Base-by-base conservation (phyloP, 2,797 vertebrate genomes). In the Manis javanica region DNA sequence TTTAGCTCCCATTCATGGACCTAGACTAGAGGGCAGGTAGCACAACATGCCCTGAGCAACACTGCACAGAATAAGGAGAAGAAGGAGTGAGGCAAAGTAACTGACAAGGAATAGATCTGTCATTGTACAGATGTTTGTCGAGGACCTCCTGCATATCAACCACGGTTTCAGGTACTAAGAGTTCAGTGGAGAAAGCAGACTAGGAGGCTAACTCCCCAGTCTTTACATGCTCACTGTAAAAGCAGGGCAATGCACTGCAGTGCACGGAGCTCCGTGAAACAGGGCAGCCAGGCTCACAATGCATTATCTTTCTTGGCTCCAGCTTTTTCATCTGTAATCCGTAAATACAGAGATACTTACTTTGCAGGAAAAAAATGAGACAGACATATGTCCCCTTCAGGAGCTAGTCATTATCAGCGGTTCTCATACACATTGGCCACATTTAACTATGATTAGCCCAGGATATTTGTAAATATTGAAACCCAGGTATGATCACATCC, bases 231-330 rank as follows among this genome's bases (percentile, higher is more conserved):
- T 37, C 29, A 79, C 8, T 10, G 42, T 84, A 26, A 83, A 53
- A 75, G 23, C 23, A 24, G 26, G 34, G 19, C 7, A 7, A 2
- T 21, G 4, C 39, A 19, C 1, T 42, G 18, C 78, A 57, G 3
- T 1, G 6, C 14, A 19, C 6, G 57, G 5, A 53, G 26, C 16
- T 26, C 8, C 19, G 13, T 0, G 2, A 87, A 71, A 26, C 0
- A 26, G 10, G n/a, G 39, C 24, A 39, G 37, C 13, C 0, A 64
- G 59, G 9, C 66, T 84, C 53, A 61, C 14, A 64, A 31, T 7
- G 29, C 81, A 69, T 0, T 34, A 53, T 10, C 3, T 57, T 87
- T 53, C 29, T n/a, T 15, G 10, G 23, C 15, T 71, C 53, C 10
- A 57, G 14, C 0, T 2, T 24, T 91, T 61, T 42, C 26, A 23